Conservation (phyloP, 2,113 vertebrate species). For the Eurypyga helias region DNA sequence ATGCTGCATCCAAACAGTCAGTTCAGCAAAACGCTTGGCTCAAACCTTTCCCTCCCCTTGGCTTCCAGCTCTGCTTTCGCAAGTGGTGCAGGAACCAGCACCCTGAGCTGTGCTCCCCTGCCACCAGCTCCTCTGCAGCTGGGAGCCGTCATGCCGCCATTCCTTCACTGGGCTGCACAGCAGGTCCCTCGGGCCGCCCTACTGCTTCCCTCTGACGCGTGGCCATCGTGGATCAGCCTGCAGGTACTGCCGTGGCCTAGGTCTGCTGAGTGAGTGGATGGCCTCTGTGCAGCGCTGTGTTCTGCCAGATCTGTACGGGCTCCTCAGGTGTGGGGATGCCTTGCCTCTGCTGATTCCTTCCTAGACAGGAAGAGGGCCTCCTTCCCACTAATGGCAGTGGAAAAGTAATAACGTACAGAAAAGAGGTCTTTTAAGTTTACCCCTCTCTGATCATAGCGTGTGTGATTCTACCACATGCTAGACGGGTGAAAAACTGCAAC, state of each 20-base stretch:
- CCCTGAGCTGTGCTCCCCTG: neutral
- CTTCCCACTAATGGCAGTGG: neutral
- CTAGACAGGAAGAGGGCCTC: neutral
- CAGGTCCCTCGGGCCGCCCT: neutral
- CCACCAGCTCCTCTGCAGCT: neutral
- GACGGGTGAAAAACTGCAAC: neutral
- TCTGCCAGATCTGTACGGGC: neutral
- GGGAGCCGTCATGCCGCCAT: neutral
- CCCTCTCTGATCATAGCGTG: neutral
- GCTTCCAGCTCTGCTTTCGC: neutral
- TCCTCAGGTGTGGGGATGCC: neutral
- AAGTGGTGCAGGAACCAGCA: neutral
- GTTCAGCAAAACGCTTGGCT: neutral
- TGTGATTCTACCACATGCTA: neutral
- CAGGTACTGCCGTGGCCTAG: neutral
- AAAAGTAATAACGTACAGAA: neutral
- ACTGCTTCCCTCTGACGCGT: neutral
- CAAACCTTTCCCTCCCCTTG: neutral
- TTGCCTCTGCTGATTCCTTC: neutral
- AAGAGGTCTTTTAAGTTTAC: neutral
- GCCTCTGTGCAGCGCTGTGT: neutral
- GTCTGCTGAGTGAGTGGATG: neutral
- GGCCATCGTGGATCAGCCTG: rapidly evolving
- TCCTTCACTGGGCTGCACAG: neutral
- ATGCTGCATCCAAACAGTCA: neutral